phyloP scores from a whole-genome alignment of 2,888 invertebrate species.

The Polymixis lichenea region DNA sequence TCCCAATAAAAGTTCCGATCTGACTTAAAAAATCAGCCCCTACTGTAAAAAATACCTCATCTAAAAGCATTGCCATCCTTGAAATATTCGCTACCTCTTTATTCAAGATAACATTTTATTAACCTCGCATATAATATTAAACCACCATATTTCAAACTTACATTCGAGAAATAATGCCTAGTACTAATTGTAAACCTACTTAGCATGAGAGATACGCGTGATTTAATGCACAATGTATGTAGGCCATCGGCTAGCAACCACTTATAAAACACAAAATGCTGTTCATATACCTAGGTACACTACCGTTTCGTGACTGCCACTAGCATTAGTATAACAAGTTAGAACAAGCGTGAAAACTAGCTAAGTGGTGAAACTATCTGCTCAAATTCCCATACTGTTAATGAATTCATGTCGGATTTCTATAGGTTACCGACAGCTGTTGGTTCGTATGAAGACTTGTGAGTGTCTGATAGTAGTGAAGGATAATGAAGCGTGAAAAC shows the following conservation, averaged over 20 bases:
- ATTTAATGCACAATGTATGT: conserved; percentile 38
- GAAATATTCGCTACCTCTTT: conserved; percentile 1
- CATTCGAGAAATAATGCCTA: conserved; percentile 14
- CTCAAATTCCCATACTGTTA: conserved; percentile 58
- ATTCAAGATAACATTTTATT: conserved; percentile 20
- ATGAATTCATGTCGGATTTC: conserved; percentile 57
- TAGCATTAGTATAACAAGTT: conserved; percentile 29
- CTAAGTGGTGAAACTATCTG: conserved; percentile 35
- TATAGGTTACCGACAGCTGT: conserved; percentile 16
- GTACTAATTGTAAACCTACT: conserved; percentile 45
- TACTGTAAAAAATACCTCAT: not conserved
- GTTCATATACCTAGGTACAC: conserved; percentile 30
- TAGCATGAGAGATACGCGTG: conserved; percentile 42
- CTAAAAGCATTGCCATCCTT: not conserved
- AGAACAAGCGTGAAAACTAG: conserved; percentile 44
- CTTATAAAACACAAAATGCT: conserved; percentile 47
- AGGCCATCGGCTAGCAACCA: conserved; percentile 29
- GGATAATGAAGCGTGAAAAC: too few relatives aligned
- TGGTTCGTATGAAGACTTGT: not conserved
- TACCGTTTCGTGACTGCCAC: conserved; percentile 46
- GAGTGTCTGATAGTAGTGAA: not conserved
- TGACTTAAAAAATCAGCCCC: too few relatives aligned
- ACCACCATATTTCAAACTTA: conserved; percentile 9
- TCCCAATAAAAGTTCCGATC: too few relatives aligned
- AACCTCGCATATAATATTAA: conserved; percentile 3